phyloP scores from a whole-genome alignment of 2,888 invertebrate genomes.

The Eupeodes luniger region DNA sequence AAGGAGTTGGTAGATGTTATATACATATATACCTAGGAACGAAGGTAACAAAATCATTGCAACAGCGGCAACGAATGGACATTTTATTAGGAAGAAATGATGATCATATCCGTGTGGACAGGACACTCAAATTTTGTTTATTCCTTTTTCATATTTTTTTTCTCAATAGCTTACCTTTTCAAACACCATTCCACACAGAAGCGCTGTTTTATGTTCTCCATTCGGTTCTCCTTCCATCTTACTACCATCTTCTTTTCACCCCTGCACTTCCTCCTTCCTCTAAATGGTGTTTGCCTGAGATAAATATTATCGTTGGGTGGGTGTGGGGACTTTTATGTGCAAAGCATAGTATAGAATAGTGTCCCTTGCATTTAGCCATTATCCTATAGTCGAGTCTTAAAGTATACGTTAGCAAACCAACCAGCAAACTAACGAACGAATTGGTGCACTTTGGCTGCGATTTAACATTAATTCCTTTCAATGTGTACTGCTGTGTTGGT shows the following conservation, averaged over 20 bases:
- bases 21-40: no score
- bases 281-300: conserved; percentile 51
- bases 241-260: neutral
- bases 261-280: neutral
- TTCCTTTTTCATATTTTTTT: neutral
- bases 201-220: conserved; percentile 15
- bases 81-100: conserved; percentile 51
- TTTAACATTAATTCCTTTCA: conserved; percentile 45
- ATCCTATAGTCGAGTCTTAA: conserved; percentile 24
- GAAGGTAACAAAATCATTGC: conserved; percentile 24
- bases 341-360: neutral
- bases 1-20: neutral
- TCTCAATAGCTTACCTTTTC: conserved; percentile 41
- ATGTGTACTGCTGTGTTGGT: neutral
- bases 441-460: conserved; percentile 52
- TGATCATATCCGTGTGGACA: conserved; percentile 49
- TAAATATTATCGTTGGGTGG: conserved; percentile 39
- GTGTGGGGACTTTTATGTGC: neutral
- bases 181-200: neutral
- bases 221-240: neutral
- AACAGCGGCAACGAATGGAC: conserved; percentile 49
- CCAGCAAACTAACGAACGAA: conserved; percentile 18
- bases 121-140: conserved; percentile 39
- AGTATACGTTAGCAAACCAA: conserved; percentile 26
- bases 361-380: conserved; percentile 35